Evolutionary conservation across 2,113 vertebrate species (phyloP).

Genomic region (Laticauda laticaudata): DNA sequence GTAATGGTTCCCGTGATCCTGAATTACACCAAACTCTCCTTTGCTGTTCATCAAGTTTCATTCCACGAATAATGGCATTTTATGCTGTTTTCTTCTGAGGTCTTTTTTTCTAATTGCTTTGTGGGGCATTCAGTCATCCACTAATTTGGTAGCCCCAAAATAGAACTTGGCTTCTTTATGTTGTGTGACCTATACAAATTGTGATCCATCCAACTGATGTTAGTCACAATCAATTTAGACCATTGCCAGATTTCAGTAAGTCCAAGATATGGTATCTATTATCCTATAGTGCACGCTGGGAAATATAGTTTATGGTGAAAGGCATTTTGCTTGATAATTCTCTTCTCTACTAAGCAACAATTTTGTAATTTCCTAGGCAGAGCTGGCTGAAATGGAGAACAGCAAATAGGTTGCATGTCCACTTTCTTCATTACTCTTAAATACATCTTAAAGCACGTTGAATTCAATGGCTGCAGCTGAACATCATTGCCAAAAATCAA

Average conservation of each 20-base stretch:
- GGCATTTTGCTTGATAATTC: not conserved
- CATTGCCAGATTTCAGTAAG: not conserved
- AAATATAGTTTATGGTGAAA: not conserved
- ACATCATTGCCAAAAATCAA: not conserved
- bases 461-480: not conserved
- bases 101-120: not conserved
- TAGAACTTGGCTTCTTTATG: not conserved
- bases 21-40: not conserved
- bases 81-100: not conserved
- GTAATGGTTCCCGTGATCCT: not conserved
- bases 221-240: not conserved
- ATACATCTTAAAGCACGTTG: not conserved
- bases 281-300: not conserved
- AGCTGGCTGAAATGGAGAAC: not conserved
- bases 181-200: not conserved
- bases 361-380: not conserved
- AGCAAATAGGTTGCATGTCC: not conserved
- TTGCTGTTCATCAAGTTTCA: not conserved
- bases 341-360: not conserved
- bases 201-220: not conserved
- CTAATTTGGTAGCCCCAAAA: not conserved
- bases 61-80: not conserved
- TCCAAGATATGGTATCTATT: not conserved
- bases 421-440: not conserved
- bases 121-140: not conserved